phyloP scores from a whole-genome alignment of 2,888 invertebrate species.

The Noctua comes region DNA sequence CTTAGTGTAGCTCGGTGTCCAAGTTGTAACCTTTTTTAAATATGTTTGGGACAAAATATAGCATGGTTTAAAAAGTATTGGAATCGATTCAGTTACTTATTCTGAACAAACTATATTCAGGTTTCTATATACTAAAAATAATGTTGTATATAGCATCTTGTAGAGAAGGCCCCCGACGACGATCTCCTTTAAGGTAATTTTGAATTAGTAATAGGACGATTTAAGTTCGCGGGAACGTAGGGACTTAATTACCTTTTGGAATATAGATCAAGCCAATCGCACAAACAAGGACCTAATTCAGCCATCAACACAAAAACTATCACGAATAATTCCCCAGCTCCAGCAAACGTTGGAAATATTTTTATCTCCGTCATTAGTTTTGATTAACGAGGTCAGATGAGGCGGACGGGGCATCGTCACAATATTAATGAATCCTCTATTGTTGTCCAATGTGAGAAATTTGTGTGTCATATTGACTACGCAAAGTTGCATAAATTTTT shows the following conservation, averaged over 20 bases:
- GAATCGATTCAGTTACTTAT: too few relatives aligned
- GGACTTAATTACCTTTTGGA: not conserved
- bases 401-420: constrained; percentile 63
- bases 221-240: too few relatives aligned
- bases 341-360: constrained; percentile 71
- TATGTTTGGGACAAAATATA: too few relatives aligned
- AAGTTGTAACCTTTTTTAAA: too few relatives aligned
- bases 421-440: constrained; percentile 73
- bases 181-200: not conserved
- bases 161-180: not conserved
- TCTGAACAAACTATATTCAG: too few relatives aligned
- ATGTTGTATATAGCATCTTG: not conserved
- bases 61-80: too few relatives aligned
- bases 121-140: too few relatives aligned
- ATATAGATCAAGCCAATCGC: not conserved
- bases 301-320: constrained; percentile 59
- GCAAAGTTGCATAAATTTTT: constrained; percentile 49
- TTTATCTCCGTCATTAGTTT: constrained; percentile 78
- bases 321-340: constrained; percentile 66
- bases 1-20: too few relatives aligned
- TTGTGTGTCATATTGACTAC: constrained; percentile 56
- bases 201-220: not conserved
- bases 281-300: constrained; percentile 28
- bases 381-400: constrained; percentile 75
- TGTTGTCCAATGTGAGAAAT: constrained; percentile 69